Percentiles rank a stretch among this genome's conserved stretches.
Conservation (phyloP, 2,113 vertebrate species). For the Blennius ocellaris region DNA sequence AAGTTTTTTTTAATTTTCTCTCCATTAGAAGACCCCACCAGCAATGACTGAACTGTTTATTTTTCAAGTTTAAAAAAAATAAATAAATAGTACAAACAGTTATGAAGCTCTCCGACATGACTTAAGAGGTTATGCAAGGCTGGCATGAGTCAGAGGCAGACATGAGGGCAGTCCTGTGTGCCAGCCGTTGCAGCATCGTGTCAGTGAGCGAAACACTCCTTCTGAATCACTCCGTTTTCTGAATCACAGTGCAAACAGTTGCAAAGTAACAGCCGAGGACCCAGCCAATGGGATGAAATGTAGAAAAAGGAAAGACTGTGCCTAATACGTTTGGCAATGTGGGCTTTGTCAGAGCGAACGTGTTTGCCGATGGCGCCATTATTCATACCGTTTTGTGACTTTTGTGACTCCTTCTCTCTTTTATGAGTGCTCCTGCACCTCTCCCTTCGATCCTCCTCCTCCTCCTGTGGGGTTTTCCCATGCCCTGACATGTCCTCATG, state of each 20-base stretch:
- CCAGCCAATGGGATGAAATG: slow-evolving; percentile 14
- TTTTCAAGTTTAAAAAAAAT: no score
- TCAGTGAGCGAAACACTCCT: slow-evolving; percentile 44
- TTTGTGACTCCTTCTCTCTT: not conserved
- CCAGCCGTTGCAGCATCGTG: slow-evolving; percentile 41
- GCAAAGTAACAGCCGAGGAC: not conserved
- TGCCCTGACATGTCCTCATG: slow-evolving; percentile 65
- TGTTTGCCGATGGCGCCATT: not conserved
- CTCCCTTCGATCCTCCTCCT: not conserved
- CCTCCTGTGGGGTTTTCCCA: slow-evolving; percentile 37
- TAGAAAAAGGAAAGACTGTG: not conserved
- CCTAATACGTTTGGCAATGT: not conserved
- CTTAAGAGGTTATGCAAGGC: slow-evolving; percentile 36
- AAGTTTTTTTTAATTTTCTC: not conserved
- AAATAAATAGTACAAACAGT: slow-evolving; percentile 3
- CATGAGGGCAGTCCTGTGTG: slow-evolving; percentile 26
- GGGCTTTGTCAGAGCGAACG: not conserved
- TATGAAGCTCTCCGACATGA: slow-evolving; percentile 25
- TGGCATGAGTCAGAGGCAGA: slow-evolving; percentile 53
- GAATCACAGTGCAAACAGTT: slow-evolving; percentile 20
- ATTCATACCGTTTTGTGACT: not conserved
- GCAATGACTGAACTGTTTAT: not conserved
- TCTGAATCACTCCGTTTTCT: slow-evolving; percentile 48
- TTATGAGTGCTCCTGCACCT: not conserved
- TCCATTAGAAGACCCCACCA: not conserved